phyloP scores from a whole-genome alignment of 2,113 vertebrate genomes.

The Erinaceus europaeus region DNA sequence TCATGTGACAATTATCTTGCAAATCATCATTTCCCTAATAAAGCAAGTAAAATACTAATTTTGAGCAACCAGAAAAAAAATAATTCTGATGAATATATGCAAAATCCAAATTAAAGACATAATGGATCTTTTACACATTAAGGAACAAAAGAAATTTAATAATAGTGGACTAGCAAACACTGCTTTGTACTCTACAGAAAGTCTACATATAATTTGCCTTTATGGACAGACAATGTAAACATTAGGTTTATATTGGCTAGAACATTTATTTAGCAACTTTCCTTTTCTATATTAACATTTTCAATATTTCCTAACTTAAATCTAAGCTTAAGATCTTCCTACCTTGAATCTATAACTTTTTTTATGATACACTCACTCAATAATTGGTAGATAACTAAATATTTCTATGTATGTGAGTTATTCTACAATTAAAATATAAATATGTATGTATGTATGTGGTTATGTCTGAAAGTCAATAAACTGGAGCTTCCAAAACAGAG shows the following conservation, averaged over 20 bases:
- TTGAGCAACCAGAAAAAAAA: too few species aligned
- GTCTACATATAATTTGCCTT: not conserved
- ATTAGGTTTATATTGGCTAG: not conserved
- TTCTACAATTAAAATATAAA: not conserved
- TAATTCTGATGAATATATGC: not conserved
- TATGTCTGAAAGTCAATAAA: too few species aligned
- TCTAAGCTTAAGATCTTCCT: not conserved
- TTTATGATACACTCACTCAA: not conserved
- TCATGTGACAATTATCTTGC: too few species aligned
- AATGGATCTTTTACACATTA: not conserved
- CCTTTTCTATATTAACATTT: not conserved
- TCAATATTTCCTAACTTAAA: slow-evolving; percentile 16
- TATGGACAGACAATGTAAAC: not conserved
- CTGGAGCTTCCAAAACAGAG: not conserved
- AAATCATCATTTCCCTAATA: too few species aligned
- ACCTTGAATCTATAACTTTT: not conserved
- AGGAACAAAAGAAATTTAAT: not conserved
- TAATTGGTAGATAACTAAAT: not conserved
- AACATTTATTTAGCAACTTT: not conserved
- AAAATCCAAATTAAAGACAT: slow-evolving; percentile 13
- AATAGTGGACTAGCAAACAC: not conserved
- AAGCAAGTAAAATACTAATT: too few species aligned
- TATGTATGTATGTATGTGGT: too few species aligned
- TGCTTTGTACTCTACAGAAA: not conserved
- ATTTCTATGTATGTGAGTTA: not conserved